Evolutionary conservation across 2,113 vertebrate species (phyloP), one percentile per base, ranked within the genome.

Genomic region (Butorides virescens): DNA sequence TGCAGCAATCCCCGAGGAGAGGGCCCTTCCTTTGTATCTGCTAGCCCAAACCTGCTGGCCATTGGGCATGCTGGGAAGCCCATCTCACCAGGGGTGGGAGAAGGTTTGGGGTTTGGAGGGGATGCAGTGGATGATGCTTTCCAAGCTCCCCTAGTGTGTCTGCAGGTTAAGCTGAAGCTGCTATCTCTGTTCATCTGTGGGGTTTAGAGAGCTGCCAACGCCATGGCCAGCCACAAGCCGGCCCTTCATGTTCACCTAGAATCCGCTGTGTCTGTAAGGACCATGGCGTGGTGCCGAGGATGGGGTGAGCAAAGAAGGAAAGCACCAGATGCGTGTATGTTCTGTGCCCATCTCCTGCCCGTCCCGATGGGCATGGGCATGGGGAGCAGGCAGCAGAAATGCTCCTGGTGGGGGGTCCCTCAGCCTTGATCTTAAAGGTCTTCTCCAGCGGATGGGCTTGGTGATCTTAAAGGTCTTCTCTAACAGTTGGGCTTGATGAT

Each of bases 301-400:
- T 7, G 14, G 19, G 23, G n/a, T 49, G 50, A 66, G 59, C 30
- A 36, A 66, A 49, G 42, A 17, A n/a, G 30, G 50, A 49, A 79
- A 56, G 39, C 23, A 9, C 65, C 46, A 37, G 56, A 7, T 16
- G 13, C 9, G 3, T 21, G 46, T 21, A 13, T 6, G n/a, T n/a
- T 39, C 58, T 55, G 66, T 4, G 4, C 56, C 47, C 7, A 1
- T 23, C 55, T 47, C 53, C 53, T 32, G 55, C 34, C 21, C 22
- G 1, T 22, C 66, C 34, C 27, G 9, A 0, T 46, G 55, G 17
- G 37, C 2, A 1, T 34, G 55, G 55, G 26, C 3, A 0, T 12
- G 49, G 34, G 65, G 56, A 78, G 27, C 66, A 13, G 58, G 22
- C 50, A 20, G 11, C 86, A n/a, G 58, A n/a, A 47, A 29, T 12